Evolutionary conservation across 2,797 vertebrate species (phyloP), one percentile per base, ranked within the genome.

Genomic region (Liparis tanakae): DNA sequence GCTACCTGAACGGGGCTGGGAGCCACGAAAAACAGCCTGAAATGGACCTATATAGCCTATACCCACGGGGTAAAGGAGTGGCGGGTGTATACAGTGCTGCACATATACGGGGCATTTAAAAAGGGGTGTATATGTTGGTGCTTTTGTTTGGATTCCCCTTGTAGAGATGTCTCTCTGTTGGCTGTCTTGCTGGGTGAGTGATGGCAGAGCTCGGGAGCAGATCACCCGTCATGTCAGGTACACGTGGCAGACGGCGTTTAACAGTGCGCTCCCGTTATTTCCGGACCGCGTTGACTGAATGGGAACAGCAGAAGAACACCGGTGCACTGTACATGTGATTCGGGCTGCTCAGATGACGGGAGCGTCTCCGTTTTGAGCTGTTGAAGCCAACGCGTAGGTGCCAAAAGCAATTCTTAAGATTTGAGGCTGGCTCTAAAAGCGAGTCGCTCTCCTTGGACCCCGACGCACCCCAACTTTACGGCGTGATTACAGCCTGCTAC

Each of bases 211-310:
- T 81, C 71, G 70, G 66, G 69, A 73, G 72, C 76, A 50, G 80
- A 85, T 87, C 72, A 79, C 85, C 78, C 87, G 81, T 85, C 78
- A 68, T 85, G 83, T 79, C 77, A 88, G 82, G 75, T 79, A 63
- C 67, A 79, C 50, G 67, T 72, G 53, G 60, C 62, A 87, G 84
- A 78, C 67, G 76, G 74, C 68, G 74, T 79, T 84, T 80, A 77
- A 75, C 75, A 66, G 70, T 50, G 75, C 25, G 54, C 69, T 76
- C 59, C 62, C 43, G 80, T 85, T 77, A 82, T 72, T 30, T 83
- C 68, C 74, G 68, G 51, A 30, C 20, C 44, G 58, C 62, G 61
- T 72, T 90, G 88, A 90, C 87, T 91, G 85, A 90, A 92, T 91
- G 80, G 80, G 88, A 90, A 81, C 86, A 88, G 77, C 50, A 79